A percentile compares a stretch with the other conserved stretches of the same genome.
phyloP scores from a whole-genome alignment of 2,797 vertebrate genomes.

The Ciconia nigra region DNA sequence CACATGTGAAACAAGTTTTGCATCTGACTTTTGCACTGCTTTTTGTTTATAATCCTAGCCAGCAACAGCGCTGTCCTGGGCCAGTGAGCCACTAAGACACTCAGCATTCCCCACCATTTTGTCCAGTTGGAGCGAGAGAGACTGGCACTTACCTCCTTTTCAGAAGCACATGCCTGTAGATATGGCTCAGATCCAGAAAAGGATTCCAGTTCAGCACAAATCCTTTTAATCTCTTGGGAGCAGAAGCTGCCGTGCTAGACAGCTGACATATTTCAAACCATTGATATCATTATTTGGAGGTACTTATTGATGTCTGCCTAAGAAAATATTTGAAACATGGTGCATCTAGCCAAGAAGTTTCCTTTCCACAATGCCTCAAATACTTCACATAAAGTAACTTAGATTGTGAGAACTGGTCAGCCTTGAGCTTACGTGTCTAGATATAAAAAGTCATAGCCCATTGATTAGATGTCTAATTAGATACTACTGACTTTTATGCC shows the following conservation, averaged over 20 bases:
- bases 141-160: background rate
- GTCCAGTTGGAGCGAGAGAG: background rate
- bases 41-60: background rate
- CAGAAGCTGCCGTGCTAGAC: background rate
- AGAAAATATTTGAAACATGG: background rate
- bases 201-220: background rate
- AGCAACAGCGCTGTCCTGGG: background rate
- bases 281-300: background rate
- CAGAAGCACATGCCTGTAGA: background rate
- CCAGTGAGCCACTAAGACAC: background rate
- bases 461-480: background rate
- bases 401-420: background rate
- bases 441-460: background rate
- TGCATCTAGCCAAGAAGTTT: background rate
- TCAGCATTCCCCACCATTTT: fast-evolving
- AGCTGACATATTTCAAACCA: background rate
- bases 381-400: background rate
- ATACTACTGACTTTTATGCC: background rate
- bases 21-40: background rate
- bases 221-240: background rate
- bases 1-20: background rate
- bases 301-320: background rate
- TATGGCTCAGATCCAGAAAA: background rate
- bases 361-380: background rate
- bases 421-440: background rate